Evolutionary conservation across 2,797 vertebrate species (phyloP).

Genomic region (Malurus leucopterus): DNA sequence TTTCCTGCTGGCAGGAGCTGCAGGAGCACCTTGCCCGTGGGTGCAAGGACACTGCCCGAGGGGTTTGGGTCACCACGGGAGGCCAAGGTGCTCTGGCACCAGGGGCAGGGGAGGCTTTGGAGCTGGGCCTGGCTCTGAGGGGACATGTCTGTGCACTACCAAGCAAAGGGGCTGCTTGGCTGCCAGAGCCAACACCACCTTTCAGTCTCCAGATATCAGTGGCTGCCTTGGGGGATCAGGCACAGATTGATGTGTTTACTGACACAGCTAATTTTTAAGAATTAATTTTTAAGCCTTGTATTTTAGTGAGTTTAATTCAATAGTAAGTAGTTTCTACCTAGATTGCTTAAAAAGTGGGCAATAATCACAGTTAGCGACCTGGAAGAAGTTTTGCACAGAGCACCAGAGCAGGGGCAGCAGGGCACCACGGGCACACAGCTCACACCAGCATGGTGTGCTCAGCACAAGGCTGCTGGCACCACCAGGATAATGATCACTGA

Average conservation of each 20-base stretch:
- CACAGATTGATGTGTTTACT: not conserved
- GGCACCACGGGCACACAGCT: not conserved
- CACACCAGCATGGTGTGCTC: not conserved
- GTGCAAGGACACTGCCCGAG: not conserved
- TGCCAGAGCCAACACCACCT: not conserved
- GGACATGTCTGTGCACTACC: accelerated
- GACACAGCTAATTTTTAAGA: not conserved
- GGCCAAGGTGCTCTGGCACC: not conserved
- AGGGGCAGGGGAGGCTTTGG: not conserved
- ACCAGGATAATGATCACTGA: not conserved
- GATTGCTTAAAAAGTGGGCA: not conserved
- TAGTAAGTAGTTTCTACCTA: not conserved
- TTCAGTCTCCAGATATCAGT: not conserved
- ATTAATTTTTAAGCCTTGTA: not conserved
- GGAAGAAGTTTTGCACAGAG: not conserved
- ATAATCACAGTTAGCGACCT: not conserved
- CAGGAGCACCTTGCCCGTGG: accelerated
- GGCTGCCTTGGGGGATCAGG: not conserved
- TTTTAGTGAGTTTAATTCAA: not conserved
- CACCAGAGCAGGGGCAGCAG: not conserved
- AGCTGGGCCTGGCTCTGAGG: not conserved
- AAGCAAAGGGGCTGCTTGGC: not conserved
- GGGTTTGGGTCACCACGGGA: not conserved
- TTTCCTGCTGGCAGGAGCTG: not conserved
- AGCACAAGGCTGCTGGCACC: not conserved